These are phyloP conservation scores for Crotalus helleri DNA, from an alignment of 2,113 vertebrate genomes.

Conservation along the genomic window DNA sequence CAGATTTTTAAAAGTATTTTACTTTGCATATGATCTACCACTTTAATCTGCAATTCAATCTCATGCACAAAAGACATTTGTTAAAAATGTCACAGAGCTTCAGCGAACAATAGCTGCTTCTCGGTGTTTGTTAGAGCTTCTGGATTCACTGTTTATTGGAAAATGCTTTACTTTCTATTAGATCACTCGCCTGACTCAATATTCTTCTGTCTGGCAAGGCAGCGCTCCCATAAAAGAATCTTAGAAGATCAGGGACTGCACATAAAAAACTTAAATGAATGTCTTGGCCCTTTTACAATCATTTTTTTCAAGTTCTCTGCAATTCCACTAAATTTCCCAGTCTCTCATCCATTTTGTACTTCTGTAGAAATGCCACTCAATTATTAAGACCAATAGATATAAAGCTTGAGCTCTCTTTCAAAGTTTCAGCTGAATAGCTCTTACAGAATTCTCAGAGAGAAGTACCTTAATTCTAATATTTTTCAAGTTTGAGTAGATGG, in stretches of 20 bases:
- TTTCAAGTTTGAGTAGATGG: neutral
- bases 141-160: neutral
- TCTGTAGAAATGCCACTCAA: neutral
- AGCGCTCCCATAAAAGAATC: neutral
- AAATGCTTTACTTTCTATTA: neutral
- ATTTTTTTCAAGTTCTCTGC: neutral
- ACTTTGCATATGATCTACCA: neutral
- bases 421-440: neutral
- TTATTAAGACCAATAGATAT: neutral
- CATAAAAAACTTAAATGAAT: neutral
- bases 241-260: neutral
- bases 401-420: neutral
- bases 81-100: constrained; percentile 14
- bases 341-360: neutral
- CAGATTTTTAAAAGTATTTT: neutral
- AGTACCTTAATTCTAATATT: neutral
- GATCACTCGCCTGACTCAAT: neutral
- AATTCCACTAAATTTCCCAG: neutral
- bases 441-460: neutral
- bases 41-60: constrained; percentile 19
- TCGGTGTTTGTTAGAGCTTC: neutral
- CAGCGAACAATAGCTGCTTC: neutral
- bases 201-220: neutral
- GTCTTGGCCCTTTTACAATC: neutral
- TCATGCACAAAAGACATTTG: constrained; percentile 13